Evolutionary conservation across 2,888 invertebrate species (phyloP).

Genomic region (Blomia tropicalis): DNA sequence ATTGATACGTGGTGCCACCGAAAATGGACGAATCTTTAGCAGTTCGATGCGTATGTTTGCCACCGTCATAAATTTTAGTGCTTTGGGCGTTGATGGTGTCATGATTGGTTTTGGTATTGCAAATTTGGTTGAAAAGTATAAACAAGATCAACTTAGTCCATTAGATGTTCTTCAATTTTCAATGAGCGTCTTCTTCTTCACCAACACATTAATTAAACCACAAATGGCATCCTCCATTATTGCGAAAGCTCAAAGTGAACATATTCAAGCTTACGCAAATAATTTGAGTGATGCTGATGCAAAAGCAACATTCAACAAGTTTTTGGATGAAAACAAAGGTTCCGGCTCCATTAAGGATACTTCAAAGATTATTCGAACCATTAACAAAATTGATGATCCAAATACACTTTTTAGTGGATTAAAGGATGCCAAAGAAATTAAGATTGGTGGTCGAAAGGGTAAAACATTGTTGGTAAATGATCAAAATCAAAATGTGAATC

Average conservation of each 20-base stretch:
- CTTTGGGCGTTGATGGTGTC: neutral
- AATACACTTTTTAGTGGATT: neutral
- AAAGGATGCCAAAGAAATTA: neutral
- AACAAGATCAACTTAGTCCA: neutral
- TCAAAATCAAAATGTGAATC: neutral
- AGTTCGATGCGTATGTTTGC: conserved; percentile 11
- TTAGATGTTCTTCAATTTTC: conserved; percentile 9
- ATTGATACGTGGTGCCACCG: conserved; percentile 5
- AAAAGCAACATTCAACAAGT: neutral
- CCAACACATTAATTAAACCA: conserved; percentile 1
- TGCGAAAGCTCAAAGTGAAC: neutral
- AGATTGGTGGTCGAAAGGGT: conserved; percentile 7
- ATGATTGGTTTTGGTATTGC: conserved; percentile 11
- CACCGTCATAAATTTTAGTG: neutral
- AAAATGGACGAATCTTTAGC: neutral
- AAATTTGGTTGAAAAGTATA: conserved; percentile 2
- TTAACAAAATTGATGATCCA: neutral
- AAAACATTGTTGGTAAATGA: neutral
- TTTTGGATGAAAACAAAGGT: conserved; percentile 2
- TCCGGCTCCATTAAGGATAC: neutral
- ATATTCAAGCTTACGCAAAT: neutral
- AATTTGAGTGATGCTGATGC: neutral
- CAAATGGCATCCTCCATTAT: neutral
- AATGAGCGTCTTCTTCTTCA: conserved; percentile 6
- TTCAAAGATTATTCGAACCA: conserved; percentile 12